Base-by-base conservation (phyloP, 2,797 vertebrate genomes). In the Tangara arthus region DNA sequence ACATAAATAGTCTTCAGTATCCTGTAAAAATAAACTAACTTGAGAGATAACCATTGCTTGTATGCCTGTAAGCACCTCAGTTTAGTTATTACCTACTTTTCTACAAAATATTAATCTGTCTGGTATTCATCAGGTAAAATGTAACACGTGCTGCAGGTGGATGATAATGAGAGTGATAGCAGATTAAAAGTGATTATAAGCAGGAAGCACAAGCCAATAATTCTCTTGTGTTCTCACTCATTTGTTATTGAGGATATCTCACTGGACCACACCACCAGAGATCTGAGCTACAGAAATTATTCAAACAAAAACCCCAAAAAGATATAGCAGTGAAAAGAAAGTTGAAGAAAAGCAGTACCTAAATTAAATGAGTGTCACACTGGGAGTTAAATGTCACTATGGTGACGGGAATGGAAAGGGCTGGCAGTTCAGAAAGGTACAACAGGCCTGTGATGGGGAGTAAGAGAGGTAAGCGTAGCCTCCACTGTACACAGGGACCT, bases 401-500 rank as follows among this genome's bases (percentile, higher is more conserved):
- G 32, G 9, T 34, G 59, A 44, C 66, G 89, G 34, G 61, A 70
- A 63, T 47, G 26, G 37, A 87, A 76, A 73, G 32, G 23, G 19
- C 3, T 35, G 19, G 42, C 8, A 3, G 9, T 49, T 91, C 59
- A 81, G 81, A 79, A 71, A 61, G 46, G 15, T n/a, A 18, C 24
- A 70, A 75, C 52, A 72, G 4, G 19, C 26, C 52, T 42, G 15
- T 53, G 35, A 61, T 1, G 5, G 37, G 8, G 3, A 65, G 19
- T 47, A 79, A 64, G 8, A 71, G 35, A 32, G 10, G 1, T 42
- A 34, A 61, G 16, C 0, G 2, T 7, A 86, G 19, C 23, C 61
- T 69, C 24, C 0, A 0, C 52, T 34, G 22, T 20, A 82, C 6
- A 5, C 2, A 9, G 35, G 11, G 18, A 88, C 26, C 12, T 44